Evolutionary conservation across 2,888 invertebrate species (phyloP).

Genomic region (Cosmia trapezina): DNA sequence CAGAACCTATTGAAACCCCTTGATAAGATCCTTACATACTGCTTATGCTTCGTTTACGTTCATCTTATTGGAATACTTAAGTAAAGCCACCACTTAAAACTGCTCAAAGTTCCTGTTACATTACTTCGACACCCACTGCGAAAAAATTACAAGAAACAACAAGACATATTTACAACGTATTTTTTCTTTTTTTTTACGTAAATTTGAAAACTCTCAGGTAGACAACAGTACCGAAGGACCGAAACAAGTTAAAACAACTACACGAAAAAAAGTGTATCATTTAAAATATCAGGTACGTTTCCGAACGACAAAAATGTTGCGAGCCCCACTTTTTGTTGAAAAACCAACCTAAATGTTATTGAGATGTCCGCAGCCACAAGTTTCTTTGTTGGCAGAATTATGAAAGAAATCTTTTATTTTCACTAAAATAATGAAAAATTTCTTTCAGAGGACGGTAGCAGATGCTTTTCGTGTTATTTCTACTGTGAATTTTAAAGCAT

Average conservation of each 20-base stretch:
- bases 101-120: not conserved
- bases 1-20: not conserved
- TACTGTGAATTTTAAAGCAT: slow-evolving; percentile 54
- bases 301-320: slow-evolving; percentile 49
- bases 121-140: not conserved
- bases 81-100: not conserved
- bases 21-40: not conserved
- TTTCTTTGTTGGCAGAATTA: slow-evolving; percentile 62
- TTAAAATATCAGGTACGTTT: slow-evolving; percentile 53
- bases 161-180: too few relatives aligned
- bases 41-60: not conserved
- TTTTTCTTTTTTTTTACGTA: too few relatives aligned
- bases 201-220: slow-evolving; percentile 26
- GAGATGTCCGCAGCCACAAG: slow-evolving; percentile 53
- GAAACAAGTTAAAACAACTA: slow-evolving; percentile 22
- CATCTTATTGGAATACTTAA: not conserved
- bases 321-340: slow-evolving; percentile 46
- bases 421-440: slow-evolving; percentile 66
- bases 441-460: slow-evolving; percentile 37
- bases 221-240: slow-evolving; percentile 5
- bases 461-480: slow-evolving; percentile 54
- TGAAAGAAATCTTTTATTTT: slow-evolving; percentile 63
- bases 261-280: slow-evolving; percentile 24
- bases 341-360: slow-evolving; percentile 60
- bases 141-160: slow-evolving; percentile 7